Percentiles rank a stretch among this genome's conserved stretches.
These are phyloP conservation scores for Rhopalosiphum nymphaeae DNA, from an alignment of 2,888 invertebrate genomes.

Conservation along the genomic window DNA sequence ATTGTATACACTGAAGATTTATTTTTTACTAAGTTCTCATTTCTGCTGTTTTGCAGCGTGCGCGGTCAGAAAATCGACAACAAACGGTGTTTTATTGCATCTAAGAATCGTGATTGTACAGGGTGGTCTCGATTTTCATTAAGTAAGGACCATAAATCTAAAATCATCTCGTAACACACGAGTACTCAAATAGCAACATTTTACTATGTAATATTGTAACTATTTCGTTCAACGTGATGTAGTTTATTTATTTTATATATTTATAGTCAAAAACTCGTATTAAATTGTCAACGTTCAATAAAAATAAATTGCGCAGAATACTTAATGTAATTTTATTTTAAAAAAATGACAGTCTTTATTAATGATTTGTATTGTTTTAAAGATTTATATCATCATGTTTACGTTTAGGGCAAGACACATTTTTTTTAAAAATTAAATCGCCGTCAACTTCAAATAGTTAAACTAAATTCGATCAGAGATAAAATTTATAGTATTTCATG, in stretches of 20 bases:
- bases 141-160: constrained; percentile 24
- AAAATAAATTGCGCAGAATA: background rate
- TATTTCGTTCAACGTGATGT: background rate
- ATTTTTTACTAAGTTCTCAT: background rate
- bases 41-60: background rate
- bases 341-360: background rate
- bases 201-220: background rate
- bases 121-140: constrained; percentile 42
- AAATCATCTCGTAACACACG: background rate
- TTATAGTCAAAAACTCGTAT: background rate
- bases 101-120: constrained; percentile 40
- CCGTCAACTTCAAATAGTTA: background rate
- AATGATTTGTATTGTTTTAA: background rate
- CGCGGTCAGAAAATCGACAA: background rate
- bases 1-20: background rate
- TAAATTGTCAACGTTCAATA: background rate
- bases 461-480: background rate
- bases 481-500: background rate
- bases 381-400: background rate
- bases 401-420: background rate
- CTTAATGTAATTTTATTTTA: background rate
- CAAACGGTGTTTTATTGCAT: background rate
- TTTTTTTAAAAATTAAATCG: background rate
- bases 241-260: background rate
- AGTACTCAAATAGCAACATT: background rate